Evolutionary conservation across 1,140 invertebrate genomes (phyloP).

Genomic region (Pectinophora gossypiella): DNA sequence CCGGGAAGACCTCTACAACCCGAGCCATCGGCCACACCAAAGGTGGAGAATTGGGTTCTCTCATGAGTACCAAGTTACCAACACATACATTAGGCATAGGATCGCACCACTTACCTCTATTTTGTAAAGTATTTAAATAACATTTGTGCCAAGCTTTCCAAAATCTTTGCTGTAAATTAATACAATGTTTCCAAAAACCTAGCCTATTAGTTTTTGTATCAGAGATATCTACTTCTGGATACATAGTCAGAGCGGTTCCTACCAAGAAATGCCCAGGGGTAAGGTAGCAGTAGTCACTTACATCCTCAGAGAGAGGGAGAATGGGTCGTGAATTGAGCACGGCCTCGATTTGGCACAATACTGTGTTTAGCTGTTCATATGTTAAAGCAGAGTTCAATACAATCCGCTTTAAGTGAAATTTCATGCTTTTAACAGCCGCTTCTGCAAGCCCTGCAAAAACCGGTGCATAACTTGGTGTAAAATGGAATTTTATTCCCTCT

Average conservation of each 20-base stretch:
- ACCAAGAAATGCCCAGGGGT: conserved; percentile 12
- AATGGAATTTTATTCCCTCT: conserved; percentile 22
- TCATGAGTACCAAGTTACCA: conserved; percentile 30
- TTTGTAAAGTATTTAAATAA: conserved; percentile 27
- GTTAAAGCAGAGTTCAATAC: conserved; percentile 14
- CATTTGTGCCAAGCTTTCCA: conserved; percentile 31
- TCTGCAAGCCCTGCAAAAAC: conserved; percentile 39
- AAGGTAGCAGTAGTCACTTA: neutral
- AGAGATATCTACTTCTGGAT: conserved; percentile 9
- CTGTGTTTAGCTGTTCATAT: conserved; percentile 26
- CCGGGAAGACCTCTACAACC: conserved; percentile 26
- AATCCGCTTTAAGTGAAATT: conserved; percentile 50
- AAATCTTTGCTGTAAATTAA: conserved; percentile 18
- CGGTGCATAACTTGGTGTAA: conserved; percentile 42
- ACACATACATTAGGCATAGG: conserved; percentile 13
- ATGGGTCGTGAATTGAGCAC: conserved; percentile 15
- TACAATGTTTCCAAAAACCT: conserved; percentile 13
- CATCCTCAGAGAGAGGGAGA: conserved; percentile 3
- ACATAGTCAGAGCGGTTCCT: neutral
- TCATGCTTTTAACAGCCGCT: conserved; percentile 13
- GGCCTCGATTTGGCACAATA: conserved; percentile 32
- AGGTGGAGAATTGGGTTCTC: conserved; percentile 27
- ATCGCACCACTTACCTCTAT: conserved; percentile 26
- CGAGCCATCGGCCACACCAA: conserved; percentile 34
- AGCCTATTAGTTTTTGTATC: conserved; percentile 5